Conservation (phyloP, 1,140 invertebrate genomes). For the Ectropis grisescens region DNA sequence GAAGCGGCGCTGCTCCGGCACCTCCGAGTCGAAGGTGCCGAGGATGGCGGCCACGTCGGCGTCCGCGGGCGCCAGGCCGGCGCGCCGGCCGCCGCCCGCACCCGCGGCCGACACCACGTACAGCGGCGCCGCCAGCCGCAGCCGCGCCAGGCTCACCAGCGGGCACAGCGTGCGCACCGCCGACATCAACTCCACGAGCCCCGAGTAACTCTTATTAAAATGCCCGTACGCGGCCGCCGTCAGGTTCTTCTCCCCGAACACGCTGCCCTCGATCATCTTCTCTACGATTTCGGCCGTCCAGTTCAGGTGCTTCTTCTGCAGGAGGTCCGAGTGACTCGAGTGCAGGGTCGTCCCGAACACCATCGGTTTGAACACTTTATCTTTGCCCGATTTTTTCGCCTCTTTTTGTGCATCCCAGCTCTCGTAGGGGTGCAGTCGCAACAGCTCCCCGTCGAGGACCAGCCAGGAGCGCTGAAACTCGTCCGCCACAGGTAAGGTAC, state of each 20-base stretch:
- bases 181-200: constrained; percentile 79
- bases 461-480: constrained; percentile 81
- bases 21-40: constrained; percentile 79
- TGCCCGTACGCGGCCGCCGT: constrained; percentile 73
- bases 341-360: constrained; percentile 83
- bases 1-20: constrained; percentile 79
- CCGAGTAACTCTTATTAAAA: constrained; percentile 77
- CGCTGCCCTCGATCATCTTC: constrained; percentile 74
- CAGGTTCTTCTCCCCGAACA: constrained; percentile 73
- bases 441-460: constrained; percentile 77
- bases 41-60: constrained; percentile 80
- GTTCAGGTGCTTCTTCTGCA: constrained; percentile 71
- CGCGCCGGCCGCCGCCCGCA: constrained; percentile 23
- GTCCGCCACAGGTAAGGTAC: constrained; percentile 71
- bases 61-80: constrained; percentile 30
- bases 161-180: constrained; percentile 86
- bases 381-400: constrained; percentile 46
- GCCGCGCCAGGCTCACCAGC: constrained; percentile 73
- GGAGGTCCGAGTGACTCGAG: constrained; percentile 72
- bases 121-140: constrained; percentile 74
- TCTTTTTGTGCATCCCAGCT: constrained; percentile 67
- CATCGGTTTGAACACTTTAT: constrained; percentile 64
- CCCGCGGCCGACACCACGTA: constrained; percentile 75
- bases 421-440: constrained; percentile 75
- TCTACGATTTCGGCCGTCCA: constrained; percentile 75